Base-by-base conservation (phyloP, 2,888 invertebrate genomes). In the Agrilus biguttatus region DNA sequence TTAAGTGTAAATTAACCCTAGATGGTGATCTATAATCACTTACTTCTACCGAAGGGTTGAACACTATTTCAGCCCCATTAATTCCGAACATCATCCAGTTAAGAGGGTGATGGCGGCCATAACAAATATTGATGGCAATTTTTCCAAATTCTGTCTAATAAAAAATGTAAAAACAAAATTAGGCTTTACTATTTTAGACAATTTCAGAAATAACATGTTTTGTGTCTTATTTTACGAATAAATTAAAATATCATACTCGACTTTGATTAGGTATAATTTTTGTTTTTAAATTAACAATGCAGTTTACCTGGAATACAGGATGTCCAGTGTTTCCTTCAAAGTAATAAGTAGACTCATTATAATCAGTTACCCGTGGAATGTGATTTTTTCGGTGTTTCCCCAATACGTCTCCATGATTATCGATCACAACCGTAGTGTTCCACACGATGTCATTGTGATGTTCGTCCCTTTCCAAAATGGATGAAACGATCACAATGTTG, bases 371-470 rank as follows among this genome's bases (percentile, higher is more conserved):
- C 51, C 96, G 75, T 0, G 98, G 98, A 53, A 98, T 89, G 64
- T 98, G 98, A 66, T 98, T 98, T 63, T 98, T 98, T n/a, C 97
- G 76, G 55, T 93, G 88, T 68, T 93, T 96, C 1, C 98, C 98
- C 52, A 97, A 61, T 37, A 86, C 80, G 12, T 73, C 71, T 0
- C 98, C 97, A 45, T 76, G 75, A 54, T 84, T 83, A 42, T 87
- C 84, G 44, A 98, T 88, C 0, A 98, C 80, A 0, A 95, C 95
- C 19, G 86, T 82, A 0, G 96, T 91, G 63, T 98, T 98, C 90
- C 95, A 95, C 52, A 97, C 75, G 0, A 78, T 75, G 42, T 88
- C 91, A 1, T 82, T 77, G 60, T 90, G 85, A 7, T 64, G 60
- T 28, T 78, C 75, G 60, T 96, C 95, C 46, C 88, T 72, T 65